Percentiles rank a stretch among this genome's conserved stretches.
Conservation (phyloP, 2,888 invertebrate genomes). For the Mayetiola destructor region DNA sequence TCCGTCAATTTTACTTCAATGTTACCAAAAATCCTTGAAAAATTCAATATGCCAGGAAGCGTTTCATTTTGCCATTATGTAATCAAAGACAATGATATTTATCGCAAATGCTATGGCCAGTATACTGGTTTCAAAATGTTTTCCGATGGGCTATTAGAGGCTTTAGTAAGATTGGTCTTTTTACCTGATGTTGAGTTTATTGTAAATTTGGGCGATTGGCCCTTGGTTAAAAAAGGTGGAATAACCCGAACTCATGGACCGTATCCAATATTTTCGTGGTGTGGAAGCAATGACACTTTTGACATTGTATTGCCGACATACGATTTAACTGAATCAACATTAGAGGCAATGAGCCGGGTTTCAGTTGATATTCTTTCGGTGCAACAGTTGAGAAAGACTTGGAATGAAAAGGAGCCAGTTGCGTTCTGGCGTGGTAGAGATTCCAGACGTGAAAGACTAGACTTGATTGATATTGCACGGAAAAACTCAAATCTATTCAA, state of each 20-base stretch:
- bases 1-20: conserved; percentile 54
- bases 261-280: conserved; percentile 90
- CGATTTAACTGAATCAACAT: conserved; percentile 79
- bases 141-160: conserved; percentile 72
- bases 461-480: conserved; percentile 64
- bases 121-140: conserved; percentile 95
- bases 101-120: conserved; percentile 82
- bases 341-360: conserved; percentile 89
- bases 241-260: conserved; percentile 36
- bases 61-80: conserved; percentile 84
- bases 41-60: conserved; percentile 63
- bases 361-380: conserved; percentile 81
- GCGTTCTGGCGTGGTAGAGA: conserved; percentile 90
- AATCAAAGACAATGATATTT: conserved; percentile 65
- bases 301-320: conserved; percentile 94
- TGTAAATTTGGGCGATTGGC: conserved; percentile 93
- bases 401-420: conserved; percentile 59
- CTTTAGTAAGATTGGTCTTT: conserved; percentile 60
- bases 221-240: conserved; percentile 46
- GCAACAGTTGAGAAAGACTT: conserved; percentile 55
- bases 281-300: conserved; percentile 68
- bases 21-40: conserved; percentile 47
- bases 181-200: conserved; percentile 83
- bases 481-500: conserved; percentile 67
- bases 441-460: conserved; percentile 68